A percentile compares a stretch with the other conserved stretches of the same genome.
Conservation (phyloP, 1,140 invertebrate genomes). For the Drosophila pseudoananassae region DNA sequence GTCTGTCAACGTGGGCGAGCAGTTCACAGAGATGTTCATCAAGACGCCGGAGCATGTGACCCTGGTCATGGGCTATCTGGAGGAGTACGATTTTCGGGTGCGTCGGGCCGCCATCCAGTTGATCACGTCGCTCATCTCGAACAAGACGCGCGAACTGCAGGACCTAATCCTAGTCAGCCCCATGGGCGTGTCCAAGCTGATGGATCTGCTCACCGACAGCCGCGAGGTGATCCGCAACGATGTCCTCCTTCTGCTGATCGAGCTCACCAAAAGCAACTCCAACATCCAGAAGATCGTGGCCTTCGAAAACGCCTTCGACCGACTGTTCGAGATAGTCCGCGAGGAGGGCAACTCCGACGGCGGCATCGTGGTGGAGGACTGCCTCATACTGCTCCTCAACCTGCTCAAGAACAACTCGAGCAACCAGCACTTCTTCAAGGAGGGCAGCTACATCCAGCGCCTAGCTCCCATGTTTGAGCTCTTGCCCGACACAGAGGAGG, state of each 20-base stretch:
- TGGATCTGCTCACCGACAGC: conserved; percentile 97
- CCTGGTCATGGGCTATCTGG: conserved; percentile 93
- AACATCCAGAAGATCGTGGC: conserved; percentile 99
- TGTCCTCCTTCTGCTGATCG: conserved; percentile 95
- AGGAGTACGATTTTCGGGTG: conserved; percentile 97
- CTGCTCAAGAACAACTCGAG: conserved; percentile 97
- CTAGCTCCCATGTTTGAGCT: conserved; percentile 94
- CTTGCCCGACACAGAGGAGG: conserved; percentile 88
- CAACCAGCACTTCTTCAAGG: conserved; percentile 99
- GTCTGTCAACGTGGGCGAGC: conserved; percentile 91
- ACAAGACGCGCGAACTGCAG: conserved; percentile 96
- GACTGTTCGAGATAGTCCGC: conserved; percentile 95
- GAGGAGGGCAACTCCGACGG: conserved; percentile 97
- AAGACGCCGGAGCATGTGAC: conserved; percentile 95
- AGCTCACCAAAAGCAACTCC: conserved; percentile 96
- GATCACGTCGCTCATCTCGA: conserved; percentile 91
- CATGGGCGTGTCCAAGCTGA: conserved; percentile 98
- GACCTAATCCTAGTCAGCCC: conserved; percentile 97
- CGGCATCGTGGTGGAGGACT: conserved; percentile 99
- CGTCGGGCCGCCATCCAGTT: conserved; percentile 94
- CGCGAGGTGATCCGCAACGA: conserved; percentile 99
- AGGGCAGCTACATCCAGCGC: conserved; percentile 96
- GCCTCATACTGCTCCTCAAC: conserved; percentile 97
- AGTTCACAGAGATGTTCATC: conserved; percentile 99
- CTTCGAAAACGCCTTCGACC: conserved; percentile 99